A percentile compares a stretch with the other conserved stretches of the same genome.
These are phyloP conservation scores for Trigoniulus corallinus DNA, from an alignment of 1,140 invertebrate species.

Conservation along the genomic window DNA sequence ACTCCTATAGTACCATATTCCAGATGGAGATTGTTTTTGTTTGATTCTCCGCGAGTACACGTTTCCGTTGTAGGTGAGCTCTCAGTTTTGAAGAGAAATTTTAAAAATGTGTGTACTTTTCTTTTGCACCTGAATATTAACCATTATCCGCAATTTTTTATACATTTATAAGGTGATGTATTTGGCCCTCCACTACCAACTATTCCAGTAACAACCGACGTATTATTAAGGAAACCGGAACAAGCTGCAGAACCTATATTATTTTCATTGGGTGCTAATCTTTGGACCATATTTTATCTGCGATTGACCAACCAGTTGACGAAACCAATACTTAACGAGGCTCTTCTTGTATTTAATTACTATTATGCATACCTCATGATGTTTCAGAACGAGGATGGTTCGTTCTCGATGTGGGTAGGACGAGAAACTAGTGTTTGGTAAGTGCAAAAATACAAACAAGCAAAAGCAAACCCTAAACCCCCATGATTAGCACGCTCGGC, in stretches of 20 bases:
- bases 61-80: slow-evolving; percentile 26
- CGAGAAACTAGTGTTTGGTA: slow-evolving; percentile 19
- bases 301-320: slow-evolving; percentile 37
- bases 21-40: slow-evolving; percentile 35
- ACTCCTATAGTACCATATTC: slow-evolving; percentile 37
- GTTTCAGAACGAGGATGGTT: slow-evolving; percentile 77
- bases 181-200: slow-evolving; percentile 30
- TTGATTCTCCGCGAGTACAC: slow-evolving; percentile 29
- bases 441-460: background rate
- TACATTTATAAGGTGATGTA: slow-evolving; percentile 32
- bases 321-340: slow-evolving; percentile 18
- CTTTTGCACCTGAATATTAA: background rate
- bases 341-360: slow-evolving; percentile 37
- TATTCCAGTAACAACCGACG: slow-evolving; percentile 17
- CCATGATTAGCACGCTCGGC: too few relatives aligned
- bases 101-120: background rate
- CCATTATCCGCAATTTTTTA: background rate
- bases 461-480: too few relatives aligned
- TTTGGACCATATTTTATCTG: slow-evolving; percentile 39
- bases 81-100: too few relatives aligned
- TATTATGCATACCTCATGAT: slow-evolving; percentile 77
- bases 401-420: slow-evolving; percentile 52
- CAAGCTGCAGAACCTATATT: slow-evolving; percentile 32
- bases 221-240: slow-evolving; percentile 18
- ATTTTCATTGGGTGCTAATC: slow-evolving; percentile 41